Base-by-base conservation (phyloP, 2,797 vertebrate genomes). In the Tiaroga cobitis region DNA sequence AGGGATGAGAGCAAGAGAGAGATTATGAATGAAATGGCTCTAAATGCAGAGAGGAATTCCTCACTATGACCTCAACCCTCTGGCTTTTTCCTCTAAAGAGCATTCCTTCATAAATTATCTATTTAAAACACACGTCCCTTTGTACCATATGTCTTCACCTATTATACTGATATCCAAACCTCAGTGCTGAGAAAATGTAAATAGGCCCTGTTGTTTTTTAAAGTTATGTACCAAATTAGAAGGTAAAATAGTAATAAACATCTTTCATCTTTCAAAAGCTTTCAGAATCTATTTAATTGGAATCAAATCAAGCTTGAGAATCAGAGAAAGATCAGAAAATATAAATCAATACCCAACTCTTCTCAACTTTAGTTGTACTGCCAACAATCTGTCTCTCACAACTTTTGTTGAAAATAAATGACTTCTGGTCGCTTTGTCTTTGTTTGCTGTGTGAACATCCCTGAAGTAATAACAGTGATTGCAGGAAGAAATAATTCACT, bases 111-210 rank as follows among this genome's bases (percentile, higher is more conserved):
- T 73, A 88, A 86, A 85, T 80, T 29, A 83, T 59, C 46, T 61
- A 86, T 82, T 82, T 73, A 75, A 51, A 72, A 70, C 63, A 70
- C 49, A 87, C 61, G 15, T 63, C n/a, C 68, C 56, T 37, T 49
- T 43, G 16, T 74, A 51, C 91, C 89, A 92, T 92, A 92, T 93
- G 91, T n/a, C 63, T 79, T 61, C 11, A 80, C n/a, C 43, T 34
- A 65, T 37, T 78, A 32, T 63, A 80, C 46, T 3, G 37, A 68
- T 46, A 67, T 29, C 16, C 41, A 34, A 72, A 41, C n/a, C 29
- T 24, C 59, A 56, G 19, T 34, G 56, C 21, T 80, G 15, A 72
- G 39, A 29, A 61, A n/a, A 21, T 4, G 4, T 21, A 74, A 2
- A 6, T 8, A 34, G 49, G 32, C 6, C 1, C 49, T n/a, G 49